Evolutionary conservation across 2,888 invertebrate genomes (phyloP), one percentile per base, ranked within the genome.

Genomic region (Sarcophaga subvicina): DNA sequence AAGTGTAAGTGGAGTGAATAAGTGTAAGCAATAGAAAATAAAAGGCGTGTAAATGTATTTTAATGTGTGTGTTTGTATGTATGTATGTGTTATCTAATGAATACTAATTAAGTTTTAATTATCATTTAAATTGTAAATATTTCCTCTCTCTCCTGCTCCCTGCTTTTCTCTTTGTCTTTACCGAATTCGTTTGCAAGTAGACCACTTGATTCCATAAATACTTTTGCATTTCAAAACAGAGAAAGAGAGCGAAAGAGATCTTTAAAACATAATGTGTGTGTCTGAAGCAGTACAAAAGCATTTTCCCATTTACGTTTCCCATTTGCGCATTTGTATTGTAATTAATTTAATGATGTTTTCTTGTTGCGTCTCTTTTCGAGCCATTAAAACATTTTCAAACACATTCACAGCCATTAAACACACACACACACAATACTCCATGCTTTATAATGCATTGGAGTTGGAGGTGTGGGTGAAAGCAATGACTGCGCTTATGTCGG

Each of bases 311-410:
- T 59, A 17, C 17, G 27, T 47, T 10, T 37, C 8, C 37, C 37
- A 37, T 37, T 37, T 37, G 2, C 37, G 37, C 22, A 22, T 37
- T 37, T 37, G 37, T 37, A 37, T 37, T 75, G 49, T 76, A 76
- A 76, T 76, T 76, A 76, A 66, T 45, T 76, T 66, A 76, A 76
- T 76, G 76, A 54, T 76, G 54, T 76, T 76, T 76, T 66, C 76
- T 76, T 76, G 76, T 59, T 59, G 37, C 37, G 37, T 37, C 37
- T 37, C 37, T 37, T 37, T 10, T 37, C 37, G 2, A 37, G 8
- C 2, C 37, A 37, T 37, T 37, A 37, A 37, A 37, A 37, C 37
- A 37, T 59, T 17, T 59, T 17, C 4, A 59, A n/a, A 59, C 59
- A 59, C n/a, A 59, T 5, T 5, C 14, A n/a, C 0, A 59, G 4